Base-by-base conservation (phyloP, 2,888 invertebrate genomes). In the Eristalis tenax region DNA sequence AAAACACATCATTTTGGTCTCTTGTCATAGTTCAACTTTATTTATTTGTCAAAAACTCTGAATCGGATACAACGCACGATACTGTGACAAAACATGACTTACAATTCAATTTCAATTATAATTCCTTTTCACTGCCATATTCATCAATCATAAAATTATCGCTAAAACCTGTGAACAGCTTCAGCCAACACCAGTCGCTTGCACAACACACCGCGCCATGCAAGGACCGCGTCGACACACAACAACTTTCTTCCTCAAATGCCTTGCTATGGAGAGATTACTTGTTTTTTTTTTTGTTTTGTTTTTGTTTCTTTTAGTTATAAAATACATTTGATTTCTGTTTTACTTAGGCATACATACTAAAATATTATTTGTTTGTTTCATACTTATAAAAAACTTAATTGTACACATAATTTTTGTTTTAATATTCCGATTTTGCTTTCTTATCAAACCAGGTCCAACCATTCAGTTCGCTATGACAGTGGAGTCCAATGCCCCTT, bases 271-370 rank as follows among this genome's bases (percentile, higher is more conserved):
- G 66, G 71, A 88, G 77, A 80, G 71, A 68, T 83, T 82, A 74
- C 50, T 68, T 81, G 3, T 26, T 68, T 73, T 74, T 26, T 70
- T 84, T 74, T 63, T 40, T n/a, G n/a, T n/a, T n/a, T 68, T 81
- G 3, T 26, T 68, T 73, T 74, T 26, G n/a, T 70, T 84, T 74
- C 57, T 40, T 82, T 85, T 81, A 71, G 77, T 82, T 78, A 73
- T 85, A 87, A 81, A 86, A 71, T 84, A 78, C 69, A 61, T 82
- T 59, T 59, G 50, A 63, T 40, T 86, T 35, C 69, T 69, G 66
- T 70, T 89, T 82, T 69, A 85, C 83, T 88, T 85, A 89, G 87
- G 84, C 77, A 70, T 89, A 74, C 35, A 84, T 88, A 89, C 77
- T 86, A 68, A 89, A 83, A 82, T 75, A 75, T 68, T 73, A 32